Evolutionary conservation across 2,888 invertebrate species (phyloP).

Genomic region (Conchocele bisecta): DNA sequence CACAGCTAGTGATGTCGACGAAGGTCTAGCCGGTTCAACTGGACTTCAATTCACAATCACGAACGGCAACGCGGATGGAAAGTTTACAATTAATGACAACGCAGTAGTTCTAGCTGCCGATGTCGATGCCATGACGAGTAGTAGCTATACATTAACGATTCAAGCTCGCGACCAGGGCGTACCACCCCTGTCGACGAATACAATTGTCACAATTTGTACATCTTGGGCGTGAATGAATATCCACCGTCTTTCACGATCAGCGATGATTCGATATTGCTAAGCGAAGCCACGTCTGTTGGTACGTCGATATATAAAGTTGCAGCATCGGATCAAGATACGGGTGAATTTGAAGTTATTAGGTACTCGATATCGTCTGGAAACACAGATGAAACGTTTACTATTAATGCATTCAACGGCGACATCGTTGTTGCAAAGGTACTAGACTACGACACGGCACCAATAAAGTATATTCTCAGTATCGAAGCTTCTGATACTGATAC

Average conservation of each 20-base stretch:
- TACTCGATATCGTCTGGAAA: conserved; percentile 44
- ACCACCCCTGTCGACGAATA: conserved; percentile 59
- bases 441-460: conserved; percentile 69
- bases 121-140: conserved; percentile 68
- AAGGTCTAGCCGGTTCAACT: conserved; percentile 61
- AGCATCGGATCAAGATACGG: conserved; percentile 69
- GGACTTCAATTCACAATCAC: conserved; percentile 64
- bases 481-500: conserved; percentile 61
- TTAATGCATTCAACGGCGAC: conserved; percentile 64
- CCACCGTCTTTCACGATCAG: conserved; percentile 59
- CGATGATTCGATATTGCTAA: conserved; percentile 57
- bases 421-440: conserved; percentile 64
- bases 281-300: conserved; percentile 63
- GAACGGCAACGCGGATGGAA: conserved; percentile 57
- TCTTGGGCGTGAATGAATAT: conserved; percentile 72
- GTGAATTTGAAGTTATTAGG: conserved; percentile 45
- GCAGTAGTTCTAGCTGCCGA: conserved; percentile 53
- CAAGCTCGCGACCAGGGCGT: conserved; percentile 68
- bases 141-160: conserved; percentile 63
- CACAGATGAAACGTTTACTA: conserved; percentile 49
- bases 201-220: conserved; percentile 58
- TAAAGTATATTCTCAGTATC: conserved; percentile 53
- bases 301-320: conserved; percentile 58
- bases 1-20: conserved; percentile 59
- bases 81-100: conserved; percentile 47